Conservation (phyloP, 92 coral and sea anemone genomes). For the Anthopleura xanthogrammica region DNA sequence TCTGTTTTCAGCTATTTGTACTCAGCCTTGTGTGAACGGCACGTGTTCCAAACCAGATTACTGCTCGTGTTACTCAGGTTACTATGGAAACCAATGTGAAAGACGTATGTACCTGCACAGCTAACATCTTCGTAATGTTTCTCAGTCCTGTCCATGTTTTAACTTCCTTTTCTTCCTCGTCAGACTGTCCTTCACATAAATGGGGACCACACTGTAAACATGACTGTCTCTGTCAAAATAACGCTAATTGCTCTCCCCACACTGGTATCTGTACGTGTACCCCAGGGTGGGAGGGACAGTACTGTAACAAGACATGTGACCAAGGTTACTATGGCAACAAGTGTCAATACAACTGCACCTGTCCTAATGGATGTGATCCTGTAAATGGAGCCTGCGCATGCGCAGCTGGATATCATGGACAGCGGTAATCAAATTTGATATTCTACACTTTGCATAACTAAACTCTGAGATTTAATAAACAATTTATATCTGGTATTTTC, state of each 20-base stretch:
- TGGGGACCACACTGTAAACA: conserved; percentile 51
- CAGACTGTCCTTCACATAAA: conserved; percentile 63
- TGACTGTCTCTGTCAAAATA: conserved; percentile 3
- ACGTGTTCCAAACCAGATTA: conserved; percentile 64
- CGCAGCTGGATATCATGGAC: conserved; percentile 41
- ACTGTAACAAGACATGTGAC: conserved; percentile 66
- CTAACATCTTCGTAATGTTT: neutral
- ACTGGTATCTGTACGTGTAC: conserved; percentile 40
- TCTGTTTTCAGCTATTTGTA: conserved; percentile 67
- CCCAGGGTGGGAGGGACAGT: conserved; percentile 66
- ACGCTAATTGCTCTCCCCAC: conserved; percentile 63
- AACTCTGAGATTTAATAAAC: too few species aligned
- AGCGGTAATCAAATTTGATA: neutral
- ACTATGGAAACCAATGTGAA: conserved; percentile 73
- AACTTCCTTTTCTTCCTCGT: neutral
- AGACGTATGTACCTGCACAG: conserved; percentile 51
- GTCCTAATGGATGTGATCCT: conserved; percentile 52
- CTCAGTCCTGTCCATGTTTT: too few species aligned
- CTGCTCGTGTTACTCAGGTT: conserved; percentile 79
- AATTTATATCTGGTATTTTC: neutral
- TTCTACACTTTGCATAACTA: too few species aligned
- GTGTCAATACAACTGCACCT: conserved; percentile 14
- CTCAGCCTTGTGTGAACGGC: conserved; percentile 68
- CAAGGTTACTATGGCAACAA: conserved; percentile 77
- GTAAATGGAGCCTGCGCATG: conserved; percentile 70